A percentile compares a stretch with the other conserved stretches of the same genome.
These are phyloP conservation scores for Phoeniculus purpureus DNA, from an alignment of 2,797 vertebrate species.

Conservation along the genomic window DNA sequence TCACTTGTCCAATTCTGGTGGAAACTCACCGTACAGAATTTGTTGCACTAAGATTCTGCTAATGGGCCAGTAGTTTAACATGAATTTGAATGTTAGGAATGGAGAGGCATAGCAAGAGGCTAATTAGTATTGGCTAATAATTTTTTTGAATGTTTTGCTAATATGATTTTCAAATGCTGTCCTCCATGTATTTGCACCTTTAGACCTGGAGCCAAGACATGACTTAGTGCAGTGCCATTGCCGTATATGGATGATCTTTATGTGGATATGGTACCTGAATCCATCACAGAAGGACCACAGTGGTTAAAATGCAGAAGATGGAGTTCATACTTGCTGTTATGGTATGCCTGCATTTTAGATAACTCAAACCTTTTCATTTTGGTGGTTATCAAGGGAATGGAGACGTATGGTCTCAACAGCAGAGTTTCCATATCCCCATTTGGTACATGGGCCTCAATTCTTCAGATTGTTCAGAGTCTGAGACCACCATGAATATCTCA, in stretches of 20 bases:
- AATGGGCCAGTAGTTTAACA: not conserved
- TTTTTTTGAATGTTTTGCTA: not conserved
- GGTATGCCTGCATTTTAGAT: not conserved
- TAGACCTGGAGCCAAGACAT: not conserved
- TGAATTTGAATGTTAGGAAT: not conserved
- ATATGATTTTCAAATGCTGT: not conserved
- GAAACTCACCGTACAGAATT: not conserved
- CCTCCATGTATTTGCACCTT: not conserved
- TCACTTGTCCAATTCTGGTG: not conserved
- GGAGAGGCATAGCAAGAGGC: not conserved
- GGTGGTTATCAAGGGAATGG: not conserved
- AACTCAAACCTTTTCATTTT: not conserved
- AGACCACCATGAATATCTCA: not conserved
- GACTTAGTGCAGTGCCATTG: not conserved
- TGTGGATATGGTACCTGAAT: not conserved
- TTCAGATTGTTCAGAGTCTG: not conserved
- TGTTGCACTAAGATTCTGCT: not conserved
- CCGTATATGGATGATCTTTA: not conserved
- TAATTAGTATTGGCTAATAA: not conserved
- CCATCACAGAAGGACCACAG: not conserved
- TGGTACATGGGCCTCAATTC: accelerated
- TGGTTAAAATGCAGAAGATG: not conserved
- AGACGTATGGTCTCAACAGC: not conserved
- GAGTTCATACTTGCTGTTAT: not conserved
- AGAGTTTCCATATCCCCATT: not conserved